Percentiles rank a stretch among this genome's conserved stretches.
phyloP scores from a whole-genome alignment of 2,113 vertebrate species.

The Psammodynastes pulverulentus region DNA sequence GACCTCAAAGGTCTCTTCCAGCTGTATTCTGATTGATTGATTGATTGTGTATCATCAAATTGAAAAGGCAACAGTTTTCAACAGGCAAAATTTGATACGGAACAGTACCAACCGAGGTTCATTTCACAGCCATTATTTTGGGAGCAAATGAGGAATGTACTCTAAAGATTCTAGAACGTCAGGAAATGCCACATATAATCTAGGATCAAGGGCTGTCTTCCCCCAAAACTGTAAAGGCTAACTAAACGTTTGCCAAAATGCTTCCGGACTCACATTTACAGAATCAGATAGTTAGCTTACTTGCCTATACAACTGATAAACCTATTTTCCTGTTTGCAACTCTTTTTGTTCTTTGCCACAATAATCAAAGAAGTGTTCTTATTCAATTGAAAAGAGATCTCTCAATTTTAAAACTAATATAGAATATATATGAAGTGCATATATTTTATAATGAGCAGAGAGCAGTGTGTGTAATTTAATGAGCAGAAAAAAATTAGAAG shows the following conservation, averaged over 20 bases:
- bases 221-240: not conserved
- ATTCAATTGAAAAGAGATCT: conserved; percentile 1
- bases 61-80: not conserved
- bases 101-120: not conserved
- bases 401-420: not conserved
- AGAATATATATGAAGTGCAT: not conserved
- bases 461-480: not conserved
- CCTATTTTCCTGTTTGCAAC: not conserved
- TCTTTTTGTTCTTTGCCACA: not conserved
- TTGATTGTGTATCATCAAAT: not conserved
- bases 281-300: not conserved
- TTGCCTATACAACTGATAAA: not conserved
- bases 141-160: not conserved
- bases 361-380: not conserved
- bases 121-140: not conserved
- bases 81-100: not conserved
- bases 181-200: not conserved
- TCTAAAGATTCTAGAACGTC: not conserved
- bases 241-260: not conserved
- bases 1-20: not conserved
- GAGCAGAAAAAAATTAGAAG: not conserved
- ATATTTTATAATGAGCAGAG: conserved; percentile 10
- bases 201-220: not conserved
- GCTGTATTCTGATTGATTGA: not conserved
- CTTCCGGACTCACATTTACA: not conserved